Percentiles rank a stretch among this genome's conserved stretches.
Evolutionary conservation across 2,888 invertebrate genomes (phyloP).

Genomic region (Drosophila algonquin): DNA sequence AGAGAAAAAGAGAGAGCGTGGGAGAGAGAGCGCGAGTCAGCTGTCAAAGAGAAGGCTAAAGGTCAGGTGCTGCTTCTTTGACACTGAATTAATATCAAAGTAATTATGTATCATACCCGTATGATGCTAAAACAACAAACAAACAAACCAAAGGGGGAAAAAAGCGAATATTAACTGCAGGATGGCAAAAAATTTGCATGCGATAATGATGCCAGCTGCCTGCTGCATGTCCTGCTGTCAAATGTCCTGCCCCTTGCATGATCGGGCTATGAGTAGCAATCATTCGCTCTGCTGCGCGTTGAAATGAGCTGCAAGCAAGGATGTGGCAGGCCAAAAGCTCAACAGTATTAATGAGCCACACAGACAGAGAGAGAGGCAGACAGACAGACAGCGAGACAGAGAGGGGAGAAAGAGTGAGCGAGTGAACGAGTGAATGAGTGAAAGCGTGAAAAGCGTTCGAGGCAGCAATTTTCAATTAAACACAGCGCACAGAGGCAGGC

Average conservation of each 20-base stretch:
- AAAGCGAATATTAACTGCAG: constrained; percentile 21
- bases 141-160: not conserved
- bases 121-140: constrained; percentile 28
- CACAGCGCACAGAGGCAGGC: constrained; percentile 36
- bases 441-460: not conserved
- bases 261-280: constrained; percentile 77
- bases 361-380: constrained; percentile 25
- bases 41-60: not conserved
- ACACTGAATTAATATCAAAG: constrained; percentile 1
- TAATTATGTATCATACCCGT: constrained; percentile 9
- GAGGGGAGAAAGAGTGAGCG: not conserved
- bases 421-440: not conserved
- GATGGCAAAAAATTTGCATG: constrained; percentile 70
- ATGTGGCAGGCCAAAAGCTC: constrained; percentile 51
- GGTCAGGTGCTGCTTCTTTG: not conserved
- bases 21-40: not conserved
- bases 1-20: not conserved
- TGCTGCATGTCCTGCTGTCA: constrained; percentile 53
- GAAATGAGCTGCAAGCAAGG: constrained; percentile 64
- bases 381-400: not conserved
- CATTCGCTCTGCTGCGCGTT: constrained; percentile 75
- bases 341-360: constrained; percentile 66
- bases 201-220: constrained; percentile 69
- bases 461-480: constrained; percentile 57
- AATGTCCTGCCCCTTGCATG: constrained; percentile 30